A percentile compares a stretch with the other conserved stretches of the same genome.
phyloP scores from a whole-genome alignment of 2,888 invertebrate species.

The Chrysina gloriosa region DNA sequence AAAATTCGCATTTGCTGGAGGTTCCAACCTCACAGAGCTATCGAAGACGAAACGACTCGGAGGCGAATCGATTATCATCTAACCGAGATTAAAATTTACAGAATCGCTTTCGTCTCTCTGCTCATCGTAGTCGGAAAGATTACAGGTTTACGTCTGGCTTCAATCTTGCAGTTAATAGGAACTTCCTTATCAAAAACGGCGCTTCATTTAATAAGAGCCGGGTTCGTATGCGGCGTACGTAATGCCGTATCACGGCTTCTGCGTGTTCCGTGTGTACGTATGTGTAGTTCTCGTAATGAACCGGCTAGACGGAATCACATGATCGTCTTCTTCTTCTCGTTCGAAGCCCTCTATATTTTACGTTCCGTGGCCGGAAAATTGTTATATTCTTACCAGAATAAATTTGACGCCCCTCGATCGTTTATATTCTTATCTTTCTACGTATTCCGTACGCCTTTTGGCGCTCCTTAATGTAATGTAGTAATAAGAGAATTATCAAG shows the following conservation, averaged over 20 bases:
- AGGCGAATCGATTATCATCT: slow-evolving; percentile 13
- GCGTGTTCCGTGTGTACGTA: not conserved
- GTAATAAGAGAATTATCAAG: no score
- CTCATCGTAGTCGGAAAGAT: slow-evolving; percentile 22
- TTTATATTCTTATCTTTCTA: no score
- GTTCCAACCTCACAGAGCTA: no score
- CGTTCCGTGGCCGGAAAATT: slow-evolving; percentile 19
- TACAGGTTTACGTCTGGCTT: slow-evolving; percentile 38
- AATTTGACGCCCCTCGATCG: no score
- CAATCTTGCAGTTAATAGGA: slow-evolving; percentile 43
- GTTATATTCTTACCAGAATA: slow-evolving; percentile 28
- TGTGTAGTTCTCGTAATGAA: slow-evolving; percentile 21
- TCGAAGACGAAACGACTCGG: no score
- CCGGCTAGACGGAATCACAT: slow-evolving; percentile 28
- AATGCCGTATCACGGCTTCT: not conserved
- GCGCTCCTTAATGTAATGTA: no score
- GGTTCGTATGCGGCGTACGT: slow-evolving; percentile 2
- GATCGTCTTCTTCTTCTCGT: slow-evolving; percentile 24
- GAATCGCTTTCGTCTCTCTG: slow-evolving; percentile 1
- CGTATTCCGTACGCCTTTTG: no score
- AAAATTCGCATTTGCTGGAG: no score
- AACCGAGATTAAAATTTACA: slow-evolving; percentile 17
- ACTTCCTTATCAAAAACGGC: slow-evolving; percentile 43
- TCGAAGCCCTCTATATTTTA: slow-evolving; percentile 22
- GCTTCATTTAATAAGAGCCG: slow-evolving; percentile 42